A percentile compares a stretch with the other conserved stretches of the same genome.
phyloP scores from a whole-genome alignment of 1,140 invertebrate species.

The Melitaea cinxia region DNA sequence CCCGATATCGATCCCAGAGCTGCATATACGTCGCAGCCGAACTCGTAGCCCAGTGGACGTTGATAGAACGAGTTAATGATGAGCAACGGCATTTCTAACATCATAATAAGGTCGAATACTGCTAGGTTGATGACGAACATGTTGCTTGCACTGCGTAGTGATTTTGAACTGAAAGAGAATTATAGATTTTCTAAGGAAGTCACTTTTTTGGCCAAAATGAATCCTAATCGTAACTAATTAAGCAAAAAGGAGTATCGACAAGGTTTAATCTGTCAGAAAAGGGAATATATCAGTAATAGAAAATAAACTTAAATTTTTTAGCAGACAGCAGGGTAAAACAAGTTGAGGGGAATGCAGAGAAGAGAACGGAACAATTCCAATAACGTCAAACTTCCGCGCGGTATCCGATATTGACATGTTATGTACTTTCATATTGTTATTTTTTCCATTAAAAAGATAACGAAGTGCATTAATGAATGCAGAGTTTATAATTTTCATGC shows the following conservation, averaged over 20 bases:
- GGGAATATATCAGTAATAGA: slow-evolving; percentile 10
- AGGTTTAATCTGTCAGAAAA: not conserved
- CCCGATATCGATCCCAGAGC: slow-evolving; percentile 86
- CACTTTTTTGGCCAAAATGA: not conserved
- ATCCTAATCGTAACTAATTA: not conserved
- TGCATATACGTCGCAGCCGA: slow-evolving; percentile 88
- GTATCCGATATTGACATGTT: slow-evolving; percentile 26
- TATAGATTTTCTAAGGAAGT: no score
- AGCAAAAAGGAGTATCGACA: not conserved
- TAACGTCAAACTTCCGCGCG: slow-evolving; percentile 30
- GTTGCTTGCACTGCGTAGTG: slow-evolving; percentile 89
- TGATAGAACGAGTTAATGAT: slow-evolving; percentile 86
- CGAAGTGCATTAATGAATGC: not conserved
- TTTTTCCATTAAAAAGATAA: slow-evolving; percentile 23
- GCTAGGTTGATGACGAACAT: slow-evolving; percentile 91
- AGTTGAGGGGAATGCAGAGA: slow-evolving; percentile 18
- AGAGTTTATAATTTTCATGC: slow-evolving; percentile 1
- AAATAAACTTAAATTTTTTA: slow-evolving; percentile 10
- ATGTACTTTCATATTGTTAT: slow-evolving; percentile 13
- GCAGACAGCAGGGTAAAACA: slow-evolving; percentile 16
- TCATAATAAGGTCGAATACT: slow-evolving; percentile 89
- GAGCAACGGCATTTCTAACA: slow-evolving; percentile 88
- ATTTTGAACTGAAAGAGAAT: slow-evolving; percentile 84
- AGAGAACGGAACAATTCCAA: slow-evolving; percentile 33
- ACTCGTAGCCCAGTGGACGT: slow-evolving; percentile 85